A percentile compares a stretch with the other conserved stretches of the same genome.
Conservation (phyloP, 2,888 invertebrate genomes). For the Coecobrya sp. region DNA sequence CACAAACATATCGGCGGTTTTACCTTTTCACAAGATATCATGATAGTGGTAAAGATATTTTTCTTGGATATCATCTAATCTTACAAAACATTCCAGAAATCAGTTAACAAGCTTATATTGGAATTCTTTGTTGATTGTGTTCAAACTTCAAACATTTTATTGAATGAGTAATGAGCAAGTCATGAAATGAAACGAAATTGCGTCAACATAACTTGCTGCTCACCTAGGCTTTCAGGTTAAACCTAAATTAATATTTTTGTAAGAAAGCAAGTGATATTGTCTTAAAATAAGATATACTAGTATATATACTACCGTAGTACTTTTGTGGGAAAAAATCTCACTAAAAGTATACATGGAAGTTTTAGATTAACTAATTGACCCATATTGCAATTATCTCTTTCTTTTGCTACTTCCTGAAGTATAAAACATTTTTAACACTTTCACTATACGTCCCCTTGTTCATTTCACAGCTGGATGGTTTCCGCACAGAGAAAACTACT, state of each 20-base stretch:
- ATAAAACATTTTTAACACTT: neutral
- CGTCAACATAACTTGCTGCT: neutral
- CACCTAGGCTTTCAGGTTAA: neutral
- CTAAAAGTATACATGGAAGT: neutral
- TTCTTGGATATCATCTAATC: neutral
- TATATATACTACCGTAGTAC: too few species aligned
- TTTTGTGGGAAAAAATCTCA: neutral
- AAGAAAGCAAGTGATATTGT: too few species aligned
- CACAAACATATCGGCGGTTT: neutral
- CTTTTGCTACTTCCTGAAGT: neutral
- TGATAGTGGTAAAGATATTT: neutral
- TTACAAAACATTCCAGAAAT: neutral
- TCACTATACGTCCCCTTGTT: neutral
- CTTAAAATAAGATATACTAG: too few species aligned
- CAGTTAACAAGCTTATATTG: neutral
- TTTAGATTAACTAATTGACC: slow-evolving; percentile 12
- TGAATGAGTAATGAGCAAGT: neutral
- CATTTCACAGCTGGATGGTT: slow-evolving; percentile 4
- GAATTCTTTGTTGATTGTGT: neutral
- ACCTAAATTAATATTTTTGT: too few species aligned
- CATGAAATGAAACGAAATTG: neutral
- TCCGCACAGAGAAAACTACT: neutral
- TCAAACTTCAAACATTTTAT: neutral
- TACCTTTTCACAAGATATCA: neutral
- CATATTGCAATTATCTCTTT: neutral